These are phyloP conservation scores for Tokudaia tokunoshimensis DNA, from an alignment of 2,797 vertebrate genomes.

Conservation along the genomic window DNA sequence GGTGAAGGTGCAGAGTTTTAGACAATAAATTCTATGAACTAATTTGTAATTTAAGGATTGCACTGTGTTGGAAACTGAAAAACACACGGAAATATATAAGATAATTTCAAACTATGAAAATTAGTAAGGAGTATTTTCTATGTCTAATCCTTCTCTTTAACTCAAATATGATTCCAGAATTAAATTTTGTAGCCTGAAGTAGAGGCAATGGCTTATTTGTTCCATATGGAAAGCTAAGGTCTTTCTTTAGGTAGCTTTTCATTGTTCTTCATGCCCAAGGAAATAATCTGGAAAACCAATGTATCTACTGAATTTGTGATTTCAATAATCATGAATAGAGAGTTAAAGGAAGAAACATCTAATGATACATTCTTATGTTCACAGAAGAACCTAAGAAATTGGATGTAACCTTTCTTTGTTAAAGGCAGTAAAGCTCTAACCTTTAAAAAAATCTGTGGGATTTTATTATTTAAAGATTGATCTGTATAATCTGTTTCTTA, in stretches of 20 bases:
- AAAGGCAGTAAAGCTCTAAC: not conserved
- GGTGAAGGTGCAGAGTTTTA: fast-evolving
- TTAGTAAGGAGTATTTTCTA: not conserved
- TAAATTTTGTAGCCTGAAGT: not conserved
- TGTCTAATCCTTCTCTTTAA: not conserved
- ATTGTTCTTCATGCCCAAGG: not conserved
- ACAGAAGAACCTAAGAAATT: not conserved
- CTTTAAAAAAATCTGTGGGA: not conserved
- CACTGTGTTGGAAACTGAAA: not conserved
- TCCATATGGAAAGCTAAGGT: not conserved
- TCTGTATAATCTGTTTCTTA: not conserved
- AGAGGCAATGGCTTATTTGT: too few relatives aligned
- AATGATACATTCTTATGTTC: not conserved
- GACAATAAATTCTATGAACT: not conserved
- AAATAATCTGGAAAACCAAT: not conserved
- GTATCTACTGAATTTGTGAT: not conserved
- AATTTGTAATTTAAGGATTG: not conserved
- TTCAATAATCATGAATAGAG: not conserved
- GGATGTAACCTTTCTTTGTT: not conserved
- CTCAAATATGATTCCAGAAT: not conserved
- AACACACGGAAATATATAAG: not conserved
- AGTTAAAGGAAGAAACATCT: not conserved
- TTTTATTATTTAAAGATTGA: not conserved
- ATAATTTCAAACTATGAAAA: not conserved
- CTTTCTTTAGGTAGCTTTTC: not conserved